phyloP scores from a whole-genome alignment of 2,797 vertebrate species.

The Lerista edwardsae region DNA sequence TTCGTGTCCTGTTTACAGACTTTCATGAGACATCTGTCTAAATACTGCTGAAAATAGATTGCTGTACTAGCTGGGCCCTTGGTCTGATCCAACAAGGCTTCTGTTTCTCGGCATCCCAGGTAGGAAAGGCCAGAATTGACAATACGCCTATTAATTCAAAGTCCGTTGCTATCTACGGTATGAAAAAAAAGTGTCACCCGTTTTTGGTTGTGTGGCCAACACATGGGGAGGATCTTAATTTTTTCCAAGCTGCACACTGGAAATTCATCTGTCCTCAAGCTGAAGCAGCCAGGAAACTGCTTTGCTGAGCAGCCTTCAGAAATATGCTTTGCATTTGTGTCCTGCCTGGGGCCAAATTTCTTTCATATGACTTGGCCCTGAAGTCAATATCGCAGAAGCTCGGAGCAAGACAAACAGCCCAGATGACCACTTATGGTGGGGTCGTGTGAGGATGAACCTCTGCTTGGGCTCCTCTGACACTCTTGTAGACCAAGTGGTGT shows the following conservation, averaged over 20 bases:
- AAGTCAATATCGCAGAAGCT: neutral
- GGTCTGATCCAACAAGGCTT: neutral
- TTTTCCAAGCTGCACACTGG: neutral
- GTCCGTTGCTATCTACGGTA: neutral
- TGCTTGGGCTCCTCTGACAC: neutral
- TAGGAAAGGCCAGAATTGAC: neutral
- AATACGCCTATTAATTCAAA: neutral
- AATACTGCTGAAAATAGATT: neutral
- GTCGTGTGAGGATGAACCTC: neutral
- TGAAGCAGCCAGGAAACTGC: neutral
- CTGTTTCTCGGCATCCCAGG: neutral
- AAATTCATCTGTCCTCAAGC: constrained; percentile 15
- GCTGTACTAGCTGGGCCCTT: neutral
- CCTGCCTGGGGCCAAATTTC: neutral
- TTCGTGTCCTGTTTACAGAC: neutral
- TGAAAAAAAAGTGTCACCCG: neutral
- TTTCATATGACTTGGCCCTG: neutral
- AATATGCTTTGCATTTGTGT: constrained; percentile 14
- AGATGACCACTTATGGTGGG: neutral
- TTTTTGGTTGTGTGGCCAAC: neutral
- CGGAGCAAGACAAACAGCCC: neutral
- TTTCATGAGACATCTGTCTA: neutral
- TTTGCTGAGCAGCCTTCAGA: neutral
- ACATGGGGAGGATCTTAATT: neutral
- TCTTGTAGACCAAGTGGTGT: neutral